Conservation (phyloP, 2,113 vertebrate species). For the Sitta europaea region DNA sequence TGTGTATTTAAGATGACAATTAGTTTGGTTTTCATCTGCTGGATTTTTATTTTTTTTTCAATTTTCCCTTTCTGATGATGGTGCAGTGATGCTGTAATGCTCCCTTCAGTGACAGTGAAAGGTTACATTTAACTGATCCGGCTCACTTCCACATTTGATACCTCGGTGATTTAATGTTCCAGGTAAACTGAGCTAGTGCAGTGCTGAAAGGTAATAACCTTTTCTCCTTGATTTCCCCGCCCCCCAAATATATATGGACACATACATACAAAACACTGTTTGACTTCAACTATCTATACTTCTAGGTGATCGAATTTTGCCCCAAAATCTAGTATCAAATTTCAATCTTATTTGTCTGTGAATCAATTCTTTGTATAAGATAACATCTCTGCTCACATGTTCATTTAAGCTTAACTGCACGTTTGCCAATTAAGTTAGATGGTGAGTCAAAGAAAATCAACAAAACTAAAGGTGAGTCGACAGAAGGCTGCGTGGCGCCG, state of each 20-base stretch:
- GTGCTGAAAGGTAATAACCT: neutral
- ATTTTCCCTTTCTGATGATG: neutral
- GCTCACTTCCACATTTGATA: neutral
- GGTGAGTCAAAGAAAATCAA: neutral
- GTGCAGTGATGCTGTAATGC: neutral
- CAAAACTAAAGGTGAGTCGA: rapidly evolving
- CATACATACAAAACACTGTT: neutral
- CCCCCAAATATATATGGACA: neutral
- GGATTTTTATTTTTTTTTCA: neutral
- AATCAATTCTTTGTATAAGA: neutral
- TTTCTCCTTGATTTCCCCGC: neutral
- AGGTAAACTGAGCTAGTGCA: neutral
- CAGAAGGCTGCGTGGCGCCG: rapidly evolving
- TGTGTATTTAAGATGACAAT: neutral
- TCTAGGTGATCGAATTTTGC: neutral
- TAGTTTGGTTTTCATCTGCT: neutral
- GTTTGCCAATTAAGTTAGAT: neutral
- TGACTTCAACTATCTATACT: neutral
- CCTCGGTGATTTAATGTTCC: neutral
- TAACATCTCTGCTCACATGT: rapidly evolving
- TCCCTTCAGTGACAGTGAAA: neutral
- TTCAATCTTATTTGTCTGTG: neutral
- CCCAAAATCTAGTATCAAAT: rapidly evolving
- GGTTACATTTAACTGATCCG: neutral
- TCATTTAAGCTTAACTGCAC: neutral